These are phyloP conservation scores for Drosophila mettleri DNA, from an alignment of 2,888 invertebrate genomes.

Conservation along the genomic window DNA sequence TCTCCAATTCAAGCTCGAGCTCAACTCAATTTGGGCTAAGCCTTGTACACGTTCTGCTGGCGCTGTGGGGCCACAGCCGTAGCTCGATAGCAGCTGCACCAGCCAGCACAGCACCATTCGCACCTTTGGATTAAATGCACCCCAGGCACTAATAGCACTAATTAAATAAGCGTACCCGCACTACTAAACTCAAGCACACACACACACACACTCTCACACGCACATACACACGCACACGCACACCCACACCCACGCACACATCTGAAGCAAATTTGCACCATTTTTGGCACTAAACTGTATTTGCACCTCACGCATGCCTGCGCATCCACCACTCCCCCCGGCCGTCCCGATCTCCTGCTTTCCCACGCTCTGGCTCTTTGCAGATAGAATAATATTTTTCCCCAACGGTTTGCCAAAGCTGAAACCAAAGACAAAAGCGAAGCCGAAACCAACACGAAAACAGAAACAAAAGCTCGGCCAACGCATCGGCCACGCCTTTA, in stretches of 20 bases:
- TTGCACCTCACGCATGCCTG: slow-evolving; percentile 65
- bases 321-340: slow-evolving; percentile 5
- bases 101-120: slow-evolving; percentile 4
- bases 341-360: background rate
- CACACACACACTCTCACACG: no score
- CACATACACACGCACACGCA: no score
- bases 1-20: slow-evolving; percentile 15
- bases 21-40: slow-evolving; percentile 15
- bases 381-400: slow-evolving; percentile 84
- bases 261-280: slow-evolving; percentile 51
- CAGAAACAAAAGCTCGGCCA: slow-evolving; percentile 48
- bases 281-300: slow-evolving; percentile 75
- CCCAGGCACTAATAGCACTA: slow-evolving; percentile 59
- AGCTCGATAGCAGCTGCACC: slow-evolving; percentile 7
- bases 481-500: slow-evolving; percentile 37
- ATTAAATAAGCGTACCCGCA: slow-evolving; percentile 53
- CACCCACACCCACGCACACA: slow-evolving; percentile 22
- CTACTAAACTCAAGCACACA: slow-evolving; percentile 1
- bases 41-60: slow-evolving; percentile 26
- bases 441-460: slow-evolving; percentile 62
- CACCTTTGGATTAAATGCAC: slow-evolving; percentile 41
- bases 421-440: slow-evolving; percentile 77
- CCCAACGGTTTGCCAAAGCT: slow-evolving; percentile 82
- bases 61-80: slow-evolving; percentile 24
- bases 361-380: slow-evolving; percentile 57